A percentile compares a stretch with the other conserved stretches of the same genome.
Evolutionary conservation across 2,797 vertebrate species (phyloP).

Genomic region (Masticophis lateralis): DNA sequence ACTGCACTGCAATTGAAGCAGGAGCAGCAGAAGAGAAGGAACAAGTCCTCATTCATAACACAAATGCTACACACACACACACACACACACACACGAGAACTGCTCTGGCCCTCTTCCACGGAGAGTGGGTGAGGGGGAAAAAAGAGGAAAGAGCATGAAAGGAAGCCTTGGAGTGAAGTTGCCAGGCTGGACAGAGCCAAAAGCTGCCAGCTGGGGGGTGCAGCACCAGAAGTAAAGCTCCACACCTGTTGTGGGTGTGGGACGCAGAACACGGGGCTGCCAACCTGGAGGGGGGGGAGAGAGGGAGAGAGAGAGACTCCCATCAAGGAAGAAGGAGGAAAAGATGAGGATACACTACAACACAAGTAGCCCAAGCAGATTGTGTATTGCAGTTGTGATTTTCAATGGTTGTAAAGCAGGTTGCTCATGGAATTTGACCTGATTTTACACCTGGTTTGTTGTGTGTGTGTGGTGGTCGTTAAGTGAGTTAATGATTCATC

Average conservation of each 20-base stretch:
- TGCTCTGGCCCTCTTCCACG: not conserved
- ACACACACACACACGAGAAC: not conserved
- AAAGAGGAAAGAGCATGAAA: not conserved
- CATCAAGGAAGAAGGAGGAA: not conserved
- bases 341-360: no score
- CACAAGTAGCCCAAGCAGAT: no score
- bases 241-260: not conserved
- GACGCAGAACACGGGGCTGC: accelerated
- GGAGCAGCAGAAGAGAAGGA: not conserved
- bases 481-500: no score
- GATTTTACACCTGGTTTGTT: no score
- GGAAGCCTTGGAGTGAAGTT: not conserved
- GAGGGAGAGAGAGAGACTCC: no score
- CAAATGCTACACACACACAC: not conserved
- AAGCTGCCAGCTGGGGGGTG: not conserved
- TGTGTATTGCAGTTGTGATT: no score
- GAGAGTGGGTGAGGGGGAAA: not conserved
- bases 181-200: not conserved
- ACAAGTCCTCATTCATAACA: not conserved
- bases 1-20: not conserved
- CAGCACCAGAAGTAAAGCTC: not conserved
- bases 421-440: no score
- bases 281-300: no score
- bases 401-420: no score
- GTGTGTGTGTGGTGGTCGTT: no score